phyloP scores from a whole-genome alignment of 2,797 vertebrate genomes.

The Falco biarmicus region DNA sequence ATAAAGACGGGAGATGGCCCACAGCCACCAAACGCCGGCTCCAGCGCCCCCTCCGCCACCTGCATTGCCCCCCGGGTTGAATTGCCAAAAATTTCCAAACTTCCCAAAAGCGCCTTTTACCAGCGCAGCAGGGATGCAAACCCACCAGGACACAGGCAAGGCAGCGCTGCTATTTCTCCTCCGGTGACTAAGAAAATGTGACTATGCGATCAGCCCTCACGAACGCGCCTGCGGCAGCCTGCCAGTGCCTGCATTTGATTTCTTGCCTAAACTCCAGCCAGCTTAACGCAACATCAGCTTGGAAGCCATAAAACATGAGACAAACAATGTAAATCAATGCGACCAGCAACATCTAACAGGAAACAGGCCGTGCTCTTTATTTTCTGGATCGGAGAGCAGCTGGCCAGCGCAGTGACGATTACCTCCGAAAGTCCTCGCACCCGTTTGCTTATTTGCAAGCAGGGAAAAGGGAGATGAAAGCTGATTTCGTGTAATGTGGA shows the following conservation, averaged over 20 bases:
- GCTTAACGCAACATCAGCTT: conserved; percentile 28
- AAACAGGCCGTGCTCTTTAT: neutral
- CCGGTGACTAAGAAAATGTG: neutral
- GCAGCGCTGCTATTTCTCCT: neutral
- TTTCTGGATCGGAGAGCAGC: conserved; percentile 6
- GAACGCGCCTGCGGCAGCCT: neutral
- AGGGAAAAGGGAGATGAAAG: neutral
- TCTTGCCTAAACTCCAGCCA: conserved; percentile 29
- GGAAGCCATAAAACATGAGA: conserved; percentile 24
- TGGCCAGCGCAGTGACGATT: neutral
- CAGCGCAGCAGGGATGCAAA: neutral
- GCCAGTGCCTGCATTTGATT: conserved; percentile 49
- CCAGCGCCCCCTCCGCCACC: rapidly evolving
- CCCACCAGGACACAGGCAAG: neutral
- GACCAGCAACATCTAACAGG: neutral
- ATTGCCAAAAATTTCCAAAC: neutral
- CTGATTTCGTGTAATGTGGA: neutral
- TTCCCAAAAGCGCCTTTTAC: neutral
- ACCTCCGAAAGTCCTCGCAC: neutral
- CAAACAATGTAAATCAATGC: conserved; percentile 13
- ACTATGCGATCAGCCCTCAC: neutral
- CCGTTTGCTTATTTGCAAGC: neutral
- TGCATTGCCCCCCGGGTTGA: neutral
- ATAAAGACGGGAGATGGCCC: neutral
- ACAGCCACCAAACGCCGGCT: rapidly evolving